phyloP scores from a whole-genome alignment of 2,113 vertebrate species.

The Formicarius rufipectus region DNA sequence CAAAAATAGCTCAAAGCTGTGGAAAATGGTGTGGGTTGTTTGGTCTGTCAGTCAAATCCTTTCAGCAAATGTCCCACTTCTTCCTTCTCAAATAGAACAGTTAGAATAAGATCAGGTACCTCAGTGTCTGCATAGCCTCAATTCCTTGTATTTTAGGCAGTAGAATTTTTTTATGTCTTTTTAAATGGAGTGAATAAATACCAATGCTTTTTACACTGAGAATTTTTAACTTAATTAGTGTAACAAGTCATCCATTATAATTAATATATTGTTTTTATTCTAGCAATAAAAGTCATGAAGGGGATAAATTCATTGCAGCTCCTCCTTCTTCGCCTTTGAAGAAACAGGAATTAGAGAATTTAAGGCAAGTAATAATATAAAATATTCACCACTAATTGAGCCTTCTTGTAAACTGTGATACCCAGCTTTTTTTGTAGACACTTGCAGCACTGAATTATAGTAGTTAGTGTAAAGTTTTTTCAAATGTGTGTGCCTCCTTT shows the following conservation, averaged over 20 bases:
- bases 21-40: not conserved
- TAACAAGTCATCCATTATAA: not conserved
- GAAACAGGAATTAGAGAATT: conserved; percentile 95
- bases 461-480: not conserved
- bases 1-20: not conserved
- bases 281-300: conserved; percentile 93
- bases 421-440: not conserved
- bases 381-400: not conserved
- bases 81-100: not conserved
- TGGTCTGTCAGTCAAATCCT: conserved; percentile 4
- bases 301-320: conserved; percentile 93
- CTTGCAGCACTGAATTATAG: not conserved
- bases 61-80: not conserved
- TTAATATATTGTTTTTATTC: conserved; percentile 64
- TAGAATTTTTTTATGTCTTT: not conserved
- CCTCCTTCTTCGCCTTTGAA: conserved; percentile 93
- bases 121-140: not conserved
- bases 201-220: not conserved
- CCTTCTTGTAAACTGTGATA: not conserved
- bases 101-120: not conserved
- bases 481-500: not conserved
- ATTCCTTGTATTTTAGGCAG: not conserved
- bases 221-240: not conserved
- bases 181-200: not conserved
- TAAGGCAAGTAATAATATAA: conserved; percentile 81